phyloP scores from a whole-genome alignment of 2,888 invertebrate species.

The Pachliopta kotzebuea region DNA sequence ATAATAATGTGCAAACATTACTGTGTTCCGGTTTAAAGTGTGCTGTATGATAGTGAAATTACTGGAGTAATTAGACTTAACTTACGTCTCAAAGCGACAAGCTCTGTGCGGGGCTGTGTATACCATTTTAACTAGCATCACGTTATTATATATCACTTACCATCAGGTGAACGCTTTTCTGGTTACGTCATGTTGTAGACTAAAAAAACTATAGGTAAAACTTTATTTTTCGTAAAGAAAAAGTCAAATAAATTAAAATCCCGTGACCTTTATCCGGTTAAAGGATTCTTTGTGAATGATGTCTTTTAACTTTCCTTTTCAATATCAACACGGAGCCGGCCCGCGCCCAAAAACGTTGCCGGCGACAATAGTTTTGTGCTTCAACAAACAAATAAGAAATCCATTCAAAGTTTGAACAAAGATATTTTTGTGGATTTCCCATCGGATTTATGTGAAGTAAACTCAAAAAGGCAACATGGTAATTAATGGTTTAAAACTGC shows the following conservation, averaged over 20 bases:
- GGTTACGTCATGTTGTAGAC: too few relatives aligned
- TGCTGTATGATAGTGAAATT: too few relatives aligned
- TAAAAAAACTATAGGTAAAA: neutral
- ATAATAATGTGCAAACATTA: too few relatives aligned
- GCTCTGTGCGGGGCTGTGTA: too few relatives aligned
- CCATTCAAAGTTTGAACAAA: neutral
- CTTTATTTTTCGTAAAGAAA: neutral
- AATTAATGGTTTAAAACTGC: too few relatives aligned
- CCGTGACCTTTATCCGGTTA: neutral
- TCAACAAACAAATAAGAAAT: constrained; percentile 4
- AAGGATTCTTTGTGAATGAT: constrained; percentile 2
- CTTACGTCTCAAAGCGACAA: too few relatives aligned
- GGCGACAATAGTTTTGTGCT: neutral
- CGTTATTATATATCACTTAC: too few relatives aligned
- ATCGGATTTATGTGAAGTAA: neutral
- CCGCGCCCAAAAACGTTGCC: neutral
- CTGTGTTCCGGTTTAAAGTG: too few relatives aligned
- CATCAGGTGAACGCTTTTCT: too few relatives aligned
- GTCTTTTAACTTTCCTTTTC: constrained; percentile 3
- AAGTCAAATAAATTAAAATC: constrained; percentile 2
- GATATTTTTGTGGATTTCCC: neutral
- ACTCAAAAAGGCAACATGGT: neutral
- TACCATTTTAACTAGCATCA: too few relatives aligned
- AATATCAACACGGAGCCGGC: neutral
- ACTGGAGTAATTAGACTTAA: too few relatives aligned